These are phyloP conservation scores for Micoletzkya japonica DNA, from an alignment of 2,888 invertebrate species.

Conservation along the genomic window DNA sequence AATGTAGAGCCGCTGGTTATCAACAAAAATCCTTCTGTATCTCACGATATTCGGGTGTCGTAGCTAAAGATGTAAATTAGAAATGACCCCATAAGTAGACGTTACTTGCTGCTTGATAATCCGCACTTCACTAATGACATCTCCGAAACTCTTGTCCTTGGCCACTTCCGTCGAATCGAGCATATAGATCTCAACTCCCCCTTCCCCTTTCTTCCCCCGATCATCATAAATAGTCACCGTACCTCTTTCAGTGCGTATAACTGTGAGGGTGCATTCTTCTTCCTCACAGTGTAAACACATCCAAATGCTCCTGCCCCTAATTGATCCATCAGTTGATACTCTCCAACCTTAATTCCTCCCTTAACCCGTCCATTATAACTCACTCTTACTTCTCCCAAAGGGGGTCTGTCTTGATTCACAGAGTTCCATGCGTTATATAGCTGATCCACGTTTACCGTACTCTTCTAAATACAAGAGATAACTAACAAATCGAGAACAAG, in stretches of 20 bases:
- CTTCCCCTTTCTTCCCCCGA: too few relatives aligned
- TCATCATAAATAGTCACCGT: background rate
- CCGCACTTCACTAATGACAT: conserved; percentile 66
- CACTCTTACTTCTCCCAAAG: conserved; percentile 31
- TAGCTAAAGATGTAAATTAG: conserved; percentile 48
- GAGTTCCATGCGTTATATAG: conserved; percentile 37
- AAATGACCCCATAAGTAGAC: background rate
- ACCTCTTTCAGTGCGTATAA: conserved; percentile 67
- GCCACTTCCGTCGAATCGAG: conserved; percentile 37
- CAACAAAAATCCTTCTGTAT: conserved; percentile 66
- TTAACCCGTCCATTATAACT: background rate
- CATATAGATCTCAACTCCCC: conserved; percentile 52
- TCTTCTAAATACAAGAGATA: too few relatives aligned
- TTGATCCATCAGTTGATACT: conserved; percentile 67
- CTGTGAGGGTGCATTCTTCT: conserved; percentile 45
- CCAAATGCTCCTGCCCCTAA: conserved; percentile 68
- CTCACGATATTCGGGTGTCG: conserved; percentile 67
- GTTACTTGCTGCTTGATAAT: conserved; percentile 65
- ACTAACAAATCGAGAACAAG: background rate
- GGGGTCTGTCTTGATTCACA: conserved; percentile 40
- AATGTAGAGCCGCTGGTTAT: conserved; percentile 66
- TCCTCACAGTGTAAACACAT: conserved; percentile 67
- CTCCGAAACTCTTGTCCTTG: conserved; percentile 65
- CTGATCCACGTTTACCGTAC: too few relatives aligned
- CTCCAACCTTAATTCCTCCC: conserved; percentile 38